Evolutionary conservation across 2,797 vertebrate species (phyloP).

Genomic region (Acrossocheilus wenchowensis): DNA sequence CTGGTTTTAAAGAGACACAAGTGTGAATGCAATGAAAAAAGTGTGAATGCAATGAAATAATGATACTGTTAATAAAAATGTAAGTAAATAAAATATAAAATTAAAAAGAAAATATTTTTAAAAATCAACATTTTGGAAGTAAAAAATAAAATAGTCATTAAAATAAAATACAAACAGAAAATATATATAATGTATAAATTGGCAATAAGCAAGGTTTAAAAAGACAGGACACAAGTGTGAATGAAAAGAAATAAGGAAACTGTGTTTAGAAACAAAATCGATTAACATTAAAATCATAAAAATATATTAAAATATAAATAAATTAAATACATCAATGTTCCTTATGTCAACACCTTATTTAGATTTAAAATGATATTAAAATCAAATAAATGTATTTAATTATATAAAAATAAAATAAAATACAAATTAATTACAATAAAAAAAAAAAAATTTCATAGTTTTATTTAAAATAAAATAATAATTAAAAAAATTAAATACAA

Average conservation of each 20-base stretch:
- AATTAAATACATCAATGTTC: not conserved
- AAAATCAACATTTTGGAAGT: too few relatives aligned
- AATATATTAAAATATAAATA: not conserved
- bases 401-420: too few relatives aligned
- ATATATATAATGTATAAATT: not conserved
- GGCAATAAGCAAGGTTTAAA: conserved; percentile 72
- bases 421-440: too few relatives aligned
- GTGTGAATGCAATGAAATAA: not conserved
- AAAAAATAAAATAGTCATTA: not conserved
- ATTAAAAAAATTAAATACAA: too few relatives aligned
- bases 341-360: too few relatives aligned
- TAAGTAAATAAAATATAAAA: not conserved
- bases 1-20: not conserved
- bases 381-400: too few relatives aligned
- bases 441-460: too few relatives aligned
- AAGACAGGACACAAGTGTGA: conserved; percentile 26
- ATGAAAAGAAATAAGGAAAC: not conserved
- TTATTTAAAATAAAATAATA: too few relatives aligned
- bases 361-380: not conserved
- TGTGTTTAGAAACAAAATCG: not conserved
- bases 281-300: too few relatives aligned
- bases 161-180: not conserved
- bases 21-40: not conserved
- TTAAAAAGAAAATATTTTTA: too few relatives aligned
- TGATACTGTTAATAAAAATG: not conserved